Evolutionary conservation across 1,140 invertebrate species (phyloP), one percentile per base, ranked within the genome.

Genomic region (Anagrus nilaparvatae): DNA sequence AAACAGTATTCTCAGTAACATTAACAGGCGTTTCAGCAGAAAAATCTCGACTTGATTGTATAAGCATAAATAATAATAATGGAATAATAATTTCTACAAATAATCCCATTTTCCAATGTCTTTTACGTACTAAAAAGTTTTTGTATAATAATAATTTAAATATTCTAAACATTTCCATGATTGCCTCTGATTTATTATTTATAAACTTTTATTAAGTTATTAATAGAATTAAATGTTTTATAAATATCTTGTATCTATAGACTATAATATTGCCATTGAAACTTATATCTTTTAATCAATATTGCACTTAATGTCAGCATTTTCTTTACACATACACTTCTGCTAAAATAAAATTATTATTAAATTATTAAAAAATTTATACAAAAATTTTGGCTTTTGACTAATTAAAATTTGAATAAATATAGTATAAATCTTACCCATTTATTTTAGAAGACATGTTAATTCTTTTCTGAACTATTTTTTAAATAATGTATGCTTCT

Each of bases 141-240:
- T 67, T 69, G 34, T 57, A 55, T 28, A 69, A 43, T 10, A 69
- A 38, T 5, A 69, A 49, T 5, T 44, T 40, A 35, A 65, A 60
- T 13, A 59, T 53, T 34, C 52, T 55, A 13, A 49, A 49, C 41
- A 50, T 54, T 19, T 48, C 46, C 24, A 13, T 37, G 54, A 58
- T 58, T 18, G 36, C 48, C 6, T 18, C 13, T 35, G 27, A 9
- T 3, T 23, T 18, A 17, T 36, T 4, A 34, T 20, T 23, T 12
- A 33, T n/a, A n/a, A n/a, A n/a, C n/a, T n/a, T n/a, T 23, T 16
- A 23, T 36, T 36, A 24, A 8, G 20, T 36, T 36, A 23, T 24
- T 24, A 36, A 23, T 36, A 24, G 4, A 24, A 9, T 24, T 12
- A 16, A 23, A 23, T 14, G 25, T 9, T 24, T 9, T 36, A 23